phyloP scores from a whole-genome alignment of 1,140 invertebrate genomes.

The Agrilus planipennis region DNA sequence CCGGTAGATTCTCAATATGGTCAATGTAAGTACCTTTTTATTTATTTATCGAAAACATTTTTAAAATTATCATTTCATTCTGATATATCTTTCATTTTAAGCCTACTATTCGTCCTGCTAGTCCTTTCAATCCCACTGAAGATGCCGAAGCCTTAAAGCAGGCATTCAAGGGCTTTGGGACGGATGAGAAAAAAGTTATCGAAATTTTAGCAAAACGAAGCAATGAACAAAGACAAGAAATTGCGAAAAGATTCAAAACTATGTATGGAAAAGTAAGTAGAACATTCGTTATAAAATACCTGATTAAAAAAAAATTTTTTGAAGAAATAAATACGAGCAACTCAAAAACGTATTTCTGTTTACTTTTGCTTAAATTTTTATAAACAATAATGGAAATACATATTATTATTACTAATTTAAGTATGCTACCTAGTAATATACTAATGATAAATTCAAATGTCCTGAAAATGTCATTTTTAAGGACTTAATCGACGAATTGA shows the following conservation, averaged over 20 bases:
- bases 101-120: slow-evolving; percentile 50
- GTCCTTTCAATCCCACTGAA: slow-evolving; percentile 50
- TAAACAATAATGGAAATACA: too few relatives aligned
- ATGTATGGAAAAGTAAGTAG: slow-evolving; percentile 70
- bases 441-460: too few relatives aligned
- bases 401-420: too few relatives aligned
- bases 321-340: too few relatives aligned
- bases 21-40: too few relatives aligned
- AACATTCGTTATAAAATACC: too few relatives aligned
- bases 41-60: too few relatives aligned
- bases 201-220: slow-evolving; percentile 60
- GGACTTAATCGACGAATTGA: slow-evolving; percentile 81
- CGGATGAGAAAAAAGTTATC: slow-evolving; percentile 74
- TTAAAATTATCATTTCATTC: slow-evolving; percentile 1
- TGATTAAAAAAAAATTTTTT: too few relatives aligned
- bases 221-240: slow-evolving; percentile 64
- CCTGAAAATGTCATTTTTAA: slow-evolving; percentile 31
- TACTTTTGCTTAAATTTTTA: too few relatives aligned
- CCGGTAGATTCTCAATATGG: too few relatives aligned
- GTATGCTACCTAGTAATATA: too few relatives aligned
- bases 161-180: slow-evolving; percentile 80
- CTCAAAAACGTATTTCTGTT: too few relatives aligned
- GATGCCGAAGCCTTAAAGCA: slow-evolving; percentile 73
- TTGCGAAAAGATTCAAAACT: slow-evolving; percentile 60
- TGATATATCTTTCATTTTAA: slow-evolving; percentile 9